Evolutionary conservation across 2,113 vertebrate genomes (phyloP).

Genomic region (Pygoscelis adeliae): DNA sequence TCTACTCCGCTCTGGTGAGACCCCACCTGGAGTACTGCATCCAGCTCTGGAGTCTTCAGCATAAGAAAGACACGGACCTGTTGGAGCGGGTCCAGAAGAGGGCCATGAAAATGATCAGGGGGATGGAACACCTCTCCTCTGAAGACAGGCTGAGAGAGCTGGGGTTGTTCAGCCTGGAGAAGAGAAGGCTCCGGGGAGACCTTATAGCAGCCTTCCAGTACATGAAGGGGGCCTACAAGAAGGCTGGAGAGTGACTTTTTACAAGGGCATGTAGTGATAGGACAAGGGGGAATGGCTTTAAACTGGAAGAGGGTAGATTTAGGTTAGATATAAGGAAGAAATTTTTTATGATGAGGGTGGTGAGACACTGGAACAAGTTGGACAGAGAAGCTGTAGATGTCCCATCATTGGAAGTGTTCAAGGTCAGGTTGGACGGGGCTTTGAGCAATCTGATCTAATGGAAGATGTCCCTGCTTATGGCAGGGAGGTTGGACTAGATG

Average conservation of each 20-base stretch:
- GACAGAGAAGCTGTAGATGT: too few species aligned
- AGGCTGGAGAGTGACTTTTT: neutral
- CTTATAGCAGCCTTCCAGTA: neutral
- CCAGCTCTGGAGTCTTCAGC: too few species aligned
- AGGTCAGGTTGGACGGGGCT: neutral
- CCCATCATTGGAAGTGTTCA: neutral
- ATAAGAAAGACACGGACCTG: too few species aligned
- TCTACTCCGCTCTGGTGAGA: too few species aligned
- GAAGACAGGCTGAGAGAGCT: neutral
- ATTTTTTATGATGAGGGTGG: neutral
- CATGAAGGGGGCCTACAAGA: neutral
- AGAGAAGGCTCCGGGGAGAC: neutral
- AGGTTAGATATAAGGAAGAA: neutral
- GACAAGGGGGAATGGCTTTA: neutral
- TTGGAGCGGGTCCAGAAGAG: neutral
- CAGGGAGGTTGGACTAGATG: neutral
- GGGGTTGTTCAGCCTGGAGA: neutral
- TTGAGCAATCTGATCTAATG: neutral
- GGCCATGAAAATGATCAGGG: neutral
- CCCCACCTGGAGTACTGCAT: too few species aligned
- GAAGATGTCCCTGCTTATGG: too few species aligned
- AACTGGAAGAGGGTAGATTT: neutral
- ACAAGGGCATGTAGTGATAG: neutral
- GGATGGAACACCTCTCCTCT: neutral
- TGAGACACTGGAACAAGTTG: neutral